Evolutionary conservation across 2,888 invertebrate species (phyloP).

Genomic region (Ashinkailepas kermadecensis): DNA sequence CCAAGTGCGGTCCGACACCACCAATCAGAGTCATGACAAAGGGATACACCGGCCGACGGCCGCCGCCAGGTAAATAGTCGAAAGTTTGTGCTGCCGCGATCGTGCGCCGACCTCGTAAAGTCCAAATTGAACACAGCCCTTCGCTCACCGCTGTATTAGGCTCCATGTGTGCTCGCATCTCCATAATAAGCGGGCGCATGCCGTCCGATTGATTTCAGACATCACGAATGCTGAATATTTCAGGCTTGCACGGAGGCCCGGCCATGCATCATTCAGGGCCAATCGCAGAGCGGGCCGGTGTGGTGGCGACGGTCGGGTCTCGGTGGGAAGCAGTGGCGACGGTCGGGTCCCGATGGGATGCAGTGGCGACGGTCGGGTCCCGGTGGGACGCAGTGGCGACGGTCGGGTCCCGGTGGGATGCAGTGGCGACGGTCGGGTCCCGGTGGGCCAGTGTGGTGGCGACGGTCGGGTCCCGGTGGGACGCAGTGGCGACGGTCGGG

Average conservation of each 20-base stretch:
- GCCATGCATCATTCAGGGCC: not conserved
- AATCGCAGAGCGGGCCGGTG: not conserved
- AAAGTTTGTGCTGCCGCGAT: not conserved
- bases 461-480: too few species aligned
- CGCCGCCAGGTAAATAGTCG: not conserved
- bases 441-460: too few species aligned
- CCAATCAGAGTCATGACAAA: not conserved
- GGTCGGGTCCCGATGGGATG: too few species aligned
- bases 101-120: not conserved
- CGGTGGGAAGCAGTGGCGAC: too few species aligned
- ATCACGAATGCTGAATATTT: conserved; percentile 18
- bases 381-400: too few species aligned
- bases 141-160: not conserved
- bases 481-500: too few species aligned
- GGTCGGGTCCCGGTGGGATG: too few species aligned
- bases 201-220: conserved; percentile 4
- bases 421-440: too few species aligned
- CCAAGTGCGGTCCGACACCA: not conserved
- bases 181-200: conserved; percentile 12
- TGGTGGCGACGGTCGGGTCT: not conserved
- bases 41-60: not conserved
- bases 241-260: not conserved
- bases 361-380: too few species aligned
- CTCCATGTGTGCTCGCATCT: not conserved
- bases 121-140: not conserved